Evolutionary conservation across 2,797 vertebrate genomes (phyloP).

Genomic region (Mus minutoides): DNA sequence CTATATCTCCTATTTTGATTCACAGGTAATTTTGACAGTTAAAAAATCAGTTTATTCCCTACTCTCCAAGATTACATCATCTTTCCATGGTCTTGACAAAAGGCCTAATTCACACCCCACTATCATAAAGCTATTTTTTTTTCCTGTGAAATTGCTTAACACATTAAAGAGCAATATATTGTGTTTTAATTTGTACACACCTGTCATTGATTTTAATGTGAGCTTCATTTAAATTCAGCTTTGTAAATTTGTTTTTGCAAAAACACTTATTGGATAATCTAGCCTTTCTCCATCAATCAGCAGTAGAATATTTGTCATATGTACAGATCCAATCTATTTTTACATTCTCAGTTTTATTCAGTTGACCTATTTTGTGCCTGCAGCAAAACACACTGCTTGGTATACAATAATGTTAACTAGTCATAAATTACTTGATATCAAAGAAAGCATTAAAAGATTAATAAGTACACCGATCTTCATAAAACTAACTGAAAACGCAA

Average conservation of each 20-base stretch:
- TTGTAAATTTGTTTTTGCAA: background rate
- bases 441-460: background rate
- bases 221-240: background rate
- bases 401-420: background rate
- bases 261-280: background rate
- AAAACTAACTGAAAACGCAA: background rate
- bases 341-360: background rate
- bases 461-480: background rate
- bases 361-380: conserved; percentile 3
- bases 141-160: background rate
- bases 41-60: background rate
- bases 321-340: background rate
- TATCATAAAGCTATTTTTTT: background rate
- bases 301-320: background rate
- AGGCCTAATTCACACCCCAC: fast-evolving
- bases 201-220: background rate
- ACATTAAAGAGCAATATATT: background rate
- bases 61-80: background rate
- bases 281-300: background rate
- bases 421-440: conserved; percentile 16
- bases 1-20: background rate
- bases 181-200: background rate
- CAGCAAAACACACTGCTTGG: background rate
- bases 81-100: background rate
- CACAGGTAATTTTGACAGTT: background rate